Conservation (phyloP, 2,888 invertebrate species). For the Lacanobia wlatinum region DNA sequence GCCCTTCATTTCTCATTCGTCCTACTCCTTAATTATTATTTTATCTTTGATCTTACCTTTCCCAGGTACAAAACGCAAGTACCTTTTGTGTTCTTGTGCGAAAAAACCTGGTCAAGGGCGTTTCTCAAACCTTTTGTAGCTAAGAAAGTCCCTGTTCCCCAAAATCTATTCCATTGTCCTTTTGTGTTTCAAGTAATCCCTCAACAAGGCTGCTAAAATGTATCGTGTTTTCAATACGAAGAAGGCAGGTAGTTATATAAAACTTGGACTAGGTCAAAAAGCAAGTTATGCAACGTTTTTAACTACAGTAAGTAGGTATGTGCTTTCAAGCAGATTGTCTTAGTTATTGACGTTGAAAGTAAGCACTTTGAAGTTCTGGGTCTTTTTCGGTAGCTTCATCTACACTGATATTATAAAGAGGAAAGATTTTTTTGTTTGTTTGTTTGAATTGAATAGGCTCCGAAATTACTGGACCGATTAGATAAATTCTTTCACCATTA, state of each 20-base stretch:
- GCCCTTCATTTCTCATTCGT: not conserved
- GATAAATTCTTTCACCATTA: no score
- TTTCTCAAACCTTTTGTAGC: not conserved
- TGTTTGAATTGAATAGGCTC: no score
- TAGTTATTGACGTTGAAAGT: not conserved
- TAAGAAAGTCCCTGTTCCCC: not conserved
- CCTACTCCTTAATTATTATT: not conserved
- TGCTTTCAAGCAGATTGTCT: conserved; percentile 9
- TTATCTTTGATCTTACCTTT: not conserved
- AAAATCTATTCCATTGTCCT: not conserved
- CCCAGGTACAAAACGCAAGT: not conserved
- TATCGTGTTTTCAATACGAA: not conserved
- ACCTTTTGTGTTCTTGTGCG: not conserved
- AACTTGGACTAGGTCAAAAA: conserved; percentile 23
- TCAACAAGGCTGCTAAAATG: not conserved
- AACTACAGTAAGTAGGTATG: not conserved
- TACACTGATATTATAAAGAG: no score
- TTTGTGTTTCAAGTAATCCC: not conserved
- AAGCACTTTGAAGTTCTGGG: not conserved
- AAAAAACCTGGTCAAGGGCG: conserved; percentile 4
- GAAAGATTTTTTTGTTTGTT: no score
- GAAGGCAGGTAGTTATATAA: conserved; percentile 12
- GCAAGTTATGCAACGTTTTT: conserved; percentile 26
- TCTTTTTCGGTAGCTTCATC: no score
- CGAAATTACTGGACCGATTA: no score